These are phyloP conservation scores for Elephas maximus DNA, from an alignment of 2,113 vertebrate genomes.

Conservation along the genomic window DNA sequence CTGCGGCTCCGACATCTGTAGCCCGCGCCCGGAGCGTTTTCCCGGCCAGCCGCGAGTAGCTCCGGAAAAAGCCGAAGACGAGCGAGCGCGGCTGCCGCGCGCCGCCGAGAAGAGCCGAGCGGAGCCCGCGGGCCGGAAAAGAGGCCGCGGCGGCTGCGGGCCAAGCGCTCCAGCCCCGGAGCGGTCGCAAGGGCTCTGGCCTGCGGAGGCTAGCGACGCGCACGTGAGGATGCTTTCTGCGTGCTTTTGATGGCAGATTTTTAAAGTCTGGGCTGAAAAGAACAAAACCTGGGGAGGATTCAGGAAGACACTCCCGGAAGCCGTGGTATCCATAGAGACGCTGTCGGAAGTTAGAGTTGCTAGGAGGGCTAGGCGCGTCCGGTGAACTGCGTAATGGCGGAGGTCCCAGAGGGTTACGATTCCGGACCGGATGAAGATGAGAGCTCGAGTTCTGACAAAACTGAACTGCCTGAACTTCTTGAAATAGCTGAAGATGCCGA, in stretches of 20 bases:
- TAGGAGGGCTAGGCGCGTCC: conserved; percentile 20
- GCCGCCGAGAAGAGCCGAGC: conserved; percentile 59
- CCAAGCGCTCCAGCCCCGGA: too few relatives aligned
- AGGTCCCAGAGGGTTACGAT: background rate
- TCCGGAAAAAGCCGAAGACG: conserved; percentile 68
- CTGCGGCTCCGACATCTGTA: conserved; percentile 84
- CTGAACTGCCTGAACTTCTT: background rate
- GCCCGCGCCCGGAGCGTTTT: background rate
- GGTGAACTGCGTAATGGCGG: conserved; percentile 29
- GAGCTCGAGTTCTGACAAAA: background rate
- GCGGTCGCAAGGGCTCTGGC: background rate
- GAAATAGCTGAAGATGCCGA: background rate
- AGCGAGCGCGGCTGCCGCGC: background rate
- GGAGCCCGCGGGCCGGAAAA: background rate
- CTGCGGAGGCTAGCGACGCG: background rate
- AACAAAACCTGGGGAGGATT: conserved; percentile 1
- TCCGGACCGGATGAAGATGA: background rate
- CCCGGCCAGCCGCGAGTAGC: background rate
- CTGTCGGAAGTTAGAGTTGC: conserved; percentile 82
- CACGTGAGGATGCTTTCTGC: too few relatives aligned
- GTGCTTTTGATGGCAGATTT: background rate
- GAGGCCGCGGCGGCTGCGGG: background rate
- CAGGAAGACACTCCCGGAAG: conserved; percentile 77
- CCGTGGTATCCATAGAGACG: conserved; percentile 81
- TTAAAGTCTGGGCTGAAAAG: background rate